Base-by-base conservation (phyloP, 2,888 invertebrate genomes). In the Drosophila multiciliata region DNA sequence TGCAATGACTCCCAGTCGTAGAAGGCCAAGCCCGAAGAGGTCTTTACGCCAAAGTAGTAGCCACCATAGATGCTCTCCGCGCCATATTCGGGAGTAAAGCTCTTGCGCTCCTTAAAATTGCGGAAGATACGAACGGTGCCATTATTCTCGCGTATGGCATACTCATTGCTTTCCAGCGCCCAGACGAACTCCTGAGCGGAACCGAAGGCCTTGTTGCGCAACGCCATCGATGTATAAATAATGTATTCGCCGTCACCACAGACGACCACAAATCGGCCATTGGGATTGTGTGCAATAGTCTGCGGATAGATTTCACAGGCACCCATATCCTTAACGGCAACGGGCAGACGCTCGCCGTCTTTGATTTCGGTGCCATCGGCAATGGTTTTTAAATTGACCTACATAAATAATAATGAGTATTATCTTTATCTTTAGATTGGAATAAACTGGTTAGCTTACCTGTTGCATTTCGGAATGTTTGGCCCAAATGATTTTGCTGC, bases 201-300 rank as follows among this genome's bases (percentile, higher is more conserved):
- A 0, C 99, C 99, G 92, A 99, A 99, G 2, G 99, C 99, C 92
- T 99, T 99, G 93, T 99, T 99, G 61, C 99, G 95, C 75, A 99
- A 94, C 0, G 99, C 99, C 99, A 99, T 99, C 0, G 99, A 98
- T 0, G 99, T 99, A 94, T 99, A 99, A 87, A 99, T 99, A 57
- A 99, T 99, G 93, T 99, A 99, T 93, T 99, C 99, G 17, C 99
- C 99, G 93, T 99, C 99, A 2, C 99, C 99, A 91, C 99, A 99
- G 2, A 99, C 99, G 0, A 99, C 99, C 6, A 95, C 94, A 79
- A 96, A 96, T 35, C 98, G 96, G 20, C 99, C 99, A 93, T 99
- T 99, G 0, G 99, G 99, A 93, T 99, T 99, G 93, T 99, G 99
- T 35, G 97, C 97, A 76, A 99, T 98, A 0, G 98, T 99, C 92